Percentiles rank a stretch among this genome's conserved stretches.
Conservation (phyloP, 2,113 vertebrate species). For the Peromyscus californicus region DNA sequence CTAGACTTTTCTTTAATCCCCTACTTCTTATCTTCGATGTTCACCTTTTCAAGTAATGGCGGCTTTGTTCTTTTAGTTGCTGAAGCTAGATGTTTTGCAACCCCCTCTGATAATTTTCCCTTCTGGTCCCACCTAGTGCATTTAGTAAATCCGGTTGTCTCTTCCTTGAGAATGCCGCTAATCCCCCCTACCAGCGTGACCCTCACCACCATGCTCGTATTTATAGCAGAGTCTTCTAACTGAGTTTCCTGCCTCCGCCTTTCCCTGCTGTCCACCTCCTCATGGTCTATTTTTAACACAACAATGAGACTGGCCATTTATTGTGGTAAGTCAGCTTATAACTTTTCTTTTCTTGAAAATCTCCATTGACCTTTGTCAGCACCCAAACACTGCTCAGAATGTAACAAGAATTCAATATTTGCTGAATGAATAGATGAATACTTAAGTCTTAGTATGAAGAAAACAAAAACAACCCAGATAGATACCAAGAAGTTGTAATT, state of each 20-base stretch:
- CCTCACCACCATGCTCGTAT: background rate
- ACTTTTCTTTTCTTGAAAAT: background rate
- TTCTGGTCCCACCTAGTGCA: background rate
- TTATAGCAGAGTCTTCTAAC: background rate
- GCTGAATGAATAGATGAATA: background rate
- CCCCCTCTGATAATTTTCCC: background rate
- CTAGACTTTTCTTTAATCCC: background rate
- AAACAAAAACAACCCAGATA: background rate
- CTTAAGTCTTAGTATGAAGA: constrained; percentile 21
- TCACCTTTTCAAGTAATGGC: background rate
- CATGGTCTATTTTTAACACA: background rate
- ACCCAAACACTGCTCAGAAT: background rate
- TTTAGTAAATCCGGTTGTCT: background rate
- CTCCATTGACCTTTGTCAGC: background rate
- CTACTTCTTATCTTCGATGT: background rate
- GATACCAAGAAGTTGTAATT: background rate
- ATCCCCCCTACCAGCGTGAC: background rate
- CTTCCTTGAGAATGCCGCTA: background rate
- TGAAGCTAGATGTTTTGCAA: background rate
- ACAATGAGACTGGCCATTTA: background rate
- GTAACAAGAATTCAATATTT: background rate
- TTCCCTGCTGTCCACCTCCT: background rate
- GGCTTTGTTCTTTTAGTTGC: background rate
- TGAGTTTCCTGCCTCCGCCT: background rate
- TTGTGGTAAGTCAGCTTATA: background rate